Evolutionary conservation across 2,797 vertebrate species (phyloP), one percentile per base, ranked within the genome.

Genomic region (Podarcis lilfordi): DNA sequence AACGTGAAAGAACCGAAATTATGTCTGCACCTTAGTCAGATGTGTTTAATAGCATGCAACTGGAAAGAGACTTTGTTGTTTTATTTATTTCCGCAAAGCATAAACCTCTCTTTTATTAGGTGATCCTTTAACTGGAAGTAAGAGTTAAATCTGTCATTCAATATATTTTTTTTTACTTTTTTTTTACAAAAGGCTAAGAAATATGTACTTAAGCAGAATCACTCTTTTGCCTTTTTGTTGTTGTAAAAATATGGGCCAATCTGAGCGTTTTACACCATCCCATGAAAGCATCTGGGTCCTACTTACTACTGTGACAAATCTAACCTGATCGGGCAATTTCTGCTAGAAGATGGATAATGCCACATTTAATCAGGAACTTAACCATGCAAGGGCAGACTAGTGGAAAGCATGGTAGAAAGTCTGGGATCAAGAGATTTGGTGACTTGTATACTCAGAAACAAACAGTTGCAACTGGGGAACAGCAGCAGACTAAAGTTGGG

Each of bases 341-440:
- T 86, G 74, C 66, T n/a, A 66, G 66, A 85, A 74, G 74, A 80
- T 89, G 59, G 37, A 76, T 88, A 88, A 35, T 77, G 61, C 61
- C 64, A 43, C 66, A 71, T 84, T 78, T 79, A 43, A 88, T 84
- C 45, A 59, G 35, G 74, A 61, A 80, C 32, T 59, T 55, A 86
- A 72, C 11, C n/a, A 45, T 66, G 43, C 11, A 61, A 40, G 27
- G 17, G 43, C 32, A 40, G 74, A 59, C 35, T 40, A 68, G 45
- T n/a, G 78, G 23, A 45, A 68, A 88, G 64, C 17, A 68, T 13
- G 25, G 59, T 32, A 82, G 76, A 87, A 71, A 78, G 32, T 78
- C 13, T 77, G 45, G 2, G 23, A 86, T 37, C n/a, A 37, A 50
- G 64, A 79, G 19, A 50, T 45, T 79, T 69, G 69, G 9, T 68